Evolutionary conservation across 2,888 invertebrate species (phyloP).

Genomic region (Nephrotoma guestfalica): DNA sequence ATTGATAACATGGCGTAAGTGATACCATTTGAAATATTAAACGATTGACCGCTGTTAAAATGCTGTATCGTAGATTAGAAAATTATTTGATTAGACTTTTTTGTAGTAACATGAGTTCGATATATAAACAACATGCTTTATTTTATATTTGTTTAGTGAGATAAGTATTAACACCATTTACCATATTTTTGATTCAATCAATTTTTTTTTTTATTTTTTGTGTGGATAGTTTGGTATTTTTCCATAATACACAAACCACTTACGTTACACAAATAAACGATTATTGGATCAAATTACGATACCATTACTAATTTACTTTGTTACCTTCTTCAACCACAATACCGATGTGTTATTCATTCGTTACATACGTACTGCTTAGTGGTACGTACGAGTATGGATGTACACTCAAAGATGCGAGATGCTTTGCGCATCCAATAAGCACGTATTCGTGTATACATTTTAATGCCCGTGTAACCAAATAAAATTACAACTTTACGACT

Average conservation of each 20-base stretch:
- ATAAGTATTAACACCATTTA: neutral
- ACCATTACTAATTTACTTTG: neutral
- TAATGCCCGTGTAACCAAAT: neutral
- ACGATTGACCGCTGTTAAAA: neutral
- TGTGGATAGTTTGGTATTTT: neutral
- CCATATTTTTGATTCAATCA: neutral
- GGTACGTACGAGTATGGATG: neutral
- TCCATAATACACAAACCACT: neutral
- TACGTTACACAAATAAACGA: neutral
- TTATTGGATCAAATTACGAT: neutral
- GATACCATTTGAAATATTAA: neutral
- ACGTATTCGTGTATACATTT: neutral
- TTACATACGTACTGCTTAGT: no score
- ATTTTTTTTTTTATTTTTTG: neutral
- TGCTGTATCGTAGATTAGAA: neutral
- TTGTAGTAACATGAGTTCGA: neutral
- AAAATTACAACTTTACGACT: neutral
- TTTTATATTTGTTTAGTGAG: neutral
- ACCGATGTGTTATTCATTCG: neutral
- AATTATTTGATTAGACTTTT: neutral
- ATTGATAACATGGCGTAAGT: neutral
- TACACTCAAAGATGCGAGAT: neutral
- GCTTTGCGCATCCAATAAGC: neutral
- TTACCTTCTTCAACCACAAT: neutral
- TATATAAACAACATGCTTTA: neutral